These are phyloP conservation scores for Melinaea marsaeus DNA, from an alignment of 2,888 invertebrate genomes.

Conservation along the genomic window DNA sequence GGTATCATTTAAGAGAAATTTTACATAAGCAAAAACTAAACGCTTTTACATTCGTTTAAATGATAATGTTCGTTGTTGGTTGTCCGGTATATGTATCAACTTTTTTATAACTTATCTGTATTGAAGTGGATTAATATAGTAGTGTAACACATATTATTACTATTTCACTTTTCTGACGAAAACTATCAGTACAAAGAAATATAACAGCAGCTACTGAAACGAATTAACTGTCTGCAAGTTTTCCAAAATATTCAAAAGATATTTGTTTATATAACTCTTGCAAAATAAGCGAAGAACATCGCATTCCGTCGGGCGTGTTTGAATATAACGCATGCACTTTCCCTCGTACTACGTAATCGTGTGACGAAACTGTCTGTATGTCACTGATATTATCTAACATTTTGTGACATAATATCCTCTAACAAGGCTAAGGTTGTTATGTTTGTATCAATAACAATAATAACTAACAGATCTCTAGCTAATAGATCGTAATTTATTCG, in stretches of 20 bases:
- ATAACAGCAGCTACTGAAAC: too few species aligned
- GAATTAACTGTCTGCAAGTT: neutral
- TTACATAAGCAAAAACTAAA: conserved; percentile 4
- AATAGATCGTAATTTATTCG: too few species aligned
- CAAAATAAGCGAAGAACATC: conserved; percentile 11
- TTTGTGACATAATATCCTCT: conserved; percentile 33
- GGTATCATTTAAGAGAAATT: neutral
- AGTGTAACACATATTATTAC: too few species aligned
- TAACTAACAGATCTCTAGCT: too few species aligned
- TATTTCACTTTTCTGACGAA: too few species aligned
- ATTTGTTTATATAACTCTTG: conserved; percentile 7
- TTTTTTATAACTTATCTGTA: too few species aligned
- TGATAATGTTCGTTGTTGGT: neutral
- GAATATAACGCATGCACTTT: conserved; percentile 41
- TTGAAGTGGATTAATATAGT: too few species aligned
- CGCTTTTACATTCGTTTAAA: neutral
- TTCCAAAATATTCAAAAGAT: conserved; percentile 1
- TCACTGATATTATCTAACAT: conserved; percentile 26
- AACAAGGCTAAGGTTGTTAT: conserved; percentile 70
- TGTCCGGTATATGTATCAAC: too few species aligned
- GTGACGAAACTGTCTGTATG: conserved; percentile 46
- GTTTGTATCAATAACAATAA: neutral
- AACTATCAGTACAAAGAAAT: too few species aligned
- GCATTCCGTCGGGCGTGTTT: conserved; percentile 13
- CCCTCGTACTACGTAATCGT: conserved; percentile 38